Conservation (phyloP, 2,888 invertebrate genomes). For the Drosophila yooni region DNA sequence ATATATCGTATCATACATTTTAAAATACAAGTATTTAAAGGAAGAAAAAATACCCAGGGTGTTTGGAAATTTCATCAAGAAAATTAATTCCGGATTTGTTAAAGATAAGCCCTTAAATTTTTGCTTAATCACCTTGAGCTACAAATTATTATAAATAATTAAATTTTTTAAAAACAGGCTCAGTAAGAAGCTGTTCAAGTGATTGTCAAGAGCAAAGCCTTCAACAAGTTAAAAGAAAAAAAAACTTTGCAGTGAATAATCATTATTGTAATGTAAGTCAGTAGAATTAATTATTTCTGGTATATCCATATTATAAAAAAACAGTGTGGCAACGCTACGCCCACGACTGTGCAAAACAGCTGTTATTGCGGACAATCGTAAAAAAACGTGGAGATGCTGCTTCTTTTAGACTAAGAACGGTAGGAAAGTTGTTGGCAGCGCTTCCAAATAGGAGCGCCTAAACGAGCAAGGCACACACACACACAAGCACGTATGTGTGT, state of each 20-base stretch:
- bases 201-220: slow-evolving; percentile 28
- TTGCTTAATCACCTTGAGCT: slow-evolving; percentile 30
- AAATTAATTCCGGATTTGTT: background rate
- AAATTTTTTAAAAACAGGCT: slow-evolving; percentile 35
- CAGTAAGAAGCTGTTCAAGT: slow-evolving; percentile 37
- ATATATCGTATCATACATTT: background rate
- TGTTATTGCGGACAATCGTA: slow-evolving; percentile 38
- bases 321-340: slow-evolving; percentile 50
- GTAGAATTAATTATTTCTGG: slow-evolving; percentile 10
- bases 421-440: slow-evolving; percentile 29
- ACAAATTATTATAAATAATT: slow-evolving; percentile 70
- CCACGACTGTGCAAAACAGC: slow-evolving; percentile 46
- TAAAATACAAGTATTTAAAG: background rate
- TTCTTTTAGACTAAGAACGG: slow-evolving; percentile 24
- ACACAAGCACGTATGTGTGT: background rate
- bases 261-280: slow-evolving; percentile 26
- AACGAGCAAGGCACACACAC: background rate
- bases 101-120: slow-evolving; percentile 33
- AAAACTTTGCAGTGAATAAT: slow-evolving; percentile 6
- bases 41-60: background rate
- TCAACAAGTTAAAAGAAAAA: background rate
- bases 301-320: background rate
- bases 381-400: slow-evolving; percentile 59
- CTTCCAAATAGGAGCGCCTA: slow-evolving; percentile 39
- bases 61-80: slow-evolving; percentile 13